Evolutionary conservation across 2,797 vertebrate species (phyloP).

Genomic region (Coccyzus lansbergi): DNA sequence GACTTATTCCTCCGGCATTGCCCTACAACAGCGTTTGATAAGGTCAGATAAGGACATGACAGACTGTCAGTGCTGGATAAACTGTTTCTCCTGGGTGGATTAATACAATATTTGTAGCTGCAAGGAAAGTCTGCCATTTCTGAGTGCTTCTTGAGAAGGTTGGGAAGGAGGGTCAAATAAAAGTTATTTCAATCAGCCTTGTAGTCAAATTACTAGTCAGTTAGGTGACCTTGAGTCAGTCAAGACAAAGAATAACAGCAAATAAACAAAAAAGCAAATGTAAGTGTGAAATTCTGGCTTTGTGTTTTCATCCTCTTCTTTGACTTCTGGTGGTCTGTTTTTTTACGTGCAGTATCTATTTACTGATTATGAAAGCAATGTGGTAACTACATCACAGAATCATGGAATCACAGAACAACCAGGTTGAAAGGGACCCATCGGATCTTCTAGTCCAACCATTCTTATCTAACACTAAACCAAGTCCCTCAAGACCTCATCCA

Average conservation of each 20-base stretch:
- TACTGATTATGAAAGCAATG: neutral
- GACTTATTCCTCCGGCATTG: conserved; percentile 37
- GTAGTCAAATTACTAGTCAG: conserved; percentile 17
- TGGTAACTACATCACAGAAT: neutral
- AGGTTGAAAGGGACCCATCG: too few relatives aligned
- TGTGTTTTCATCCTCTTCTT: neutral
- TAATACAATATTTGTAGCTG: conserved; percentile 41
- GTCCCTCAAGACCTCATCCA: too few relatives aligned
- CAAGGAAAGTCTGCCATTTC: conserved; percentile 14
- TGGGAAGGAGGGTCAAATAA: conserved; percentile 20
- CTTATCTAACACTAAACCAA: too few relatives aligned
- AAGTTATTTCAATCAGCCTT: conserved; percentile 37
- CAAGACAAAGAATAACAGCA: neutral
- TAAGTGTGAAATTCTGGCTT: neutral
- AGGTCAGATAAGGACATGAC: conserved; percentile 65
- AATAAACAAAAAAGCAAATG: neutral
- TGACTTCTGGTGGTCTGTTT: neutral
- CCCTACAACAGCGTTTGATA: conserved; percentile 12
- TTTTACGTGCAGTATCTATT: neutral
- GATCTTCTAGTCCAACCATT: too few relatives aligned
- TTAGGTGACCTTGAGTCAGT: conserved; percentile 10
- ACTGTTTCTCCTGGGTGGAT: conserved; percentile 43
- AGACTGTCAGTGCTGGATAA: conserved; percentile 43
- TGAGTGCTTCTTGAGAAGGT: neutral
- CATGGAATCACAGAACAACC: too few relatives aligned